Base-by-base conservation (phyloP, 2,888 invertebrate genomes). In the Xanthia togata region DNA sequence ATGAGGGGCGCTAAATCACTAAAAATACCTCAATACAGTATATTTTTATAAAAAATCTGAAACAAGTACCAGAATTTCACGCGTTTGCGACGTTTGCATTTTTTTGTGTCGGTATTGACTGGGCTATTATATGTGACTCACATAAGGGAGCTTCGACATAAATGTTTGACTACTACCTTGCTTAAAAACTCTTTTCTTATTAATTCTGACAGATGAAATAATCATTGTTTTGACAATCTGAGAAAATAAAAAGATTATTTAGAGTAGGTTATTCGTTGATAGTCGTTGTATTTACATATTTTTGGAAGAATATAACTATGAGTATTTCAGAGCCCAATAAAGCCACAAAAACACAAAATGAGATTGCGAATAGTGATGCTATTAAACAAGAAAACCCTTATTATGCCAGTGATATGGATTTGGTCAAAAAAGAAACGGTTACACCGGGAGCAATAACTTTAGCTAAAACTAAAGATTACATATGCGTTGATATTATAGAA, bases 391-490 rank as follows among this genome's bases (percentile, higher is more conserved):
- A 73, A 65, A 69, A 70, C 38, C 11, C 44, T 55, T 8, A 60
- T 50, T 11, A 47, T 64, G n/a, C 63, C 65, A 50, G 65, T 79
- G 53, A 73, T 64, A 72, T 79, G 85, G 84, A 71, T 64, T 1
- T 72, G 69, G 57, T 47, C 53, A 23, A 79, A 67, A 65, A 74
- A 68, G 79, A 79, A 84, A 62, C 59, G 53, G 50, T 23, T 75
- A 63, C 44, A 68, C 47, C 57, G 23, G 14, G n/a, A 76, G 35
- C 71, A 31, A 17, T 68, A 35, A 38, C 38, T 1, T 41, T 55
- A 23, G 31, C n/a, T n/a, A 70, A 63, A 60, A 78, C 41, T 23
- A 64, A 81, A 73, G 74, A 70, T 67, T 60, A 60, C 59, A 0
- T 59, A 3, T 68, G 53, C 41, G 44, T 83, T 20, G 72, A 81